Conservation (phyloP, 2,888 invertebrate species). For the Polia nebulosa region DNA sequence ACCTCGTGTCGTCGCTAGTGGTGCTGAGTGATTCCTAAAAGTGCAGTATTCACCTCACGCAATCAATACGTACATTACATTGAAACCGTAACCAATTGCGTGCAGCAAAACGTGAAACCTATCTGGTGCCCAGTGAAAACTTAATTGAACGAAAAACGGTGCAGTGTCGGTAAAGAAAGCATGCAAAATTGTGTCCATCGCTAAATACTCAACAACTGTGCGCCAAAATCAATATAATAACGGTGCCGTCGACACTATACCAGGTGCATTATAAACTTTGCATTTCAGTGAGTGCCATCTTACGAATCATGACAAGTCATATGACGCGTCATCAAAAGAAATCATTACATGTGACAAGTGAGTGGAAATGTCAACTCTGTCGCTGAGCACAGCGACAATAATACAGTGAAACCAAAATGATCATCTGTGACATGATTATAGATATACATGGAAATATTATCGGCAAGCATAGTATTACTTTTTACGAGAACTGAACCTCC, state of each 20-base stretch:
- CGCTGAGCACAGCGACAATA: conserved; percentile 76
- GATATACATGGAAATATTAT: conserved; percentile 83
- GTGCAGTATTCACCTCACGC: conserved; percentile 83
- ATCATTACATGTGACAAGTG: conserved; percentile 94
- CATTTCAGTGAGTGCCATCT: conserved; percentile 92
- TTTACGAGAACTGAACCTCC: conserved; percentile 89
- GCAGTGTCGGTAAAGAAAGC: conserved; percentile 90
- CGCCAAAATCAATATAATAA: conserved; percentile 90
- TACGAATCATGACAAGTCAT: conserved; percentile 78
- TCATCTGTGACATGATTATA: conserved; percentile 81
- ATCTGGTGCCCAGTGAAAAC: conserved; percentile 90
- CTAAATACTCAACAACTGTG: conserved; percentile 91
- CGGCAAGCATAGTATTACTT: conserved; percentile 89
- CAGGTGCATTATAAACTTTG: conserved; percentile 90
- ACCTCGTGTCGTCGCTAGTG: conserved; percentile 89
- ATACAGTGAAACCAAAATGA: conserved; percentile 80
- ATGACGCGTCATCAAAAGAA: conserved; percentile 82
- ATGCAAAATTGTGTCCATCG: conserved; percentile 91
- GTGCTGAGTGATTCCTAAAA: conserved; percentile 90
- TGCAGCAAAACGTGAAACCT: conserved; percentile 82
- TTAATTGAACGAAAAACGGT: conserved; percentile 87
- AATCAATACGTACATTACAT: conserved; percentile 52
- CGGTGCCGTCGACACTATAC: conserved; percentile 90
- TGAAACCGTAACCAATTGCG: conserved; percentile 69
- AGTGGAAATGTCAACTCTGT: conserved; percentile 88